Evolutionary conservation across 2,113 vertebrate genomes (phyloP), one percentile per base, ranked within the genome.

Genomic region (Mola mola): DNA sequence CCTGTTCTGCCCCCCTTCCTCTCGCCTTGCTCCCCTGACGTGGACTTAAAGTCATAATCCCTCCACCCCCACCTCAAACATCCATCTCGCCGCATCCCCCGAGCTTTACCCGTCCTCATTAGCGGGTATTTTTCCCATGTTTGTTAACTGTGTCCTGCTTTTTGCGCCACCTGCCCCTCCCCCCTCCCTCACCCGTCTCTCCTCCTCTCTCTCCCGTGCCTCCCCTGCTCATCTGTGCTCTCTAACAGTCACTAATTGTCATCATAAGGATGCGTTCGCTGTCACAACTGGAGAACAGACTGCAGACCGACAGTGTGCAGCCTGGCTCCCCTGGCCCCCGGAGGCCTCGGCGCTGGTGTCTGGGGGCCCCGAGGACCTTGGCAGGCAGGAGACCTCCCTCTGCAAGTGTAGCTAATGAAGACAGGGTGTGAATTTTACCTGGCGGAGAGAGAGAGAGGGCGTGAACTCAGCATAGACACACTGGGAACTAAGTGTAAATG

Each of bases 271-370:
- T 77, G 77, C 70, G 71, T 84, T 87, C 86, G 74, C 88, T 88
- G 88, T 90, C 91, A 91, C 90, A 90, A 91, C 90, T 90, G 84
- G 87, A 91, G 82, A 93, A 92, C 92, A 93, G 90, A 81, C 90
- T 85, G 84, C 61, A 71, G 84, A 90, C 90, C 85, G 86, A 90
- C 89, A 90, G 82, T 75, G 77, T 67, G 75, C 88, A 90, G 84
- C 78, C 90, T 90, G 88, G 82, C 86, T 77, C 61, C 75, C 74
- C 42, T 48, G 72, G 81, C 84, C 89, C 90, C 87, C 8, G 50
- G 85, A 75, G 90, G 85, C 81, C 78, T 65, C 72, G 58, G 62
- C 50, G 7, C 56, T 11, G 24, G 79, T 71, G 76, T 66, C 81
- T 28, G 29, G 62, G 84, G 79, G 66, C 79, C 78, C 75, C 0